Conservation (phyloP, 2,888 invertebrate genomes). For the Eilema caniola region DNA sequence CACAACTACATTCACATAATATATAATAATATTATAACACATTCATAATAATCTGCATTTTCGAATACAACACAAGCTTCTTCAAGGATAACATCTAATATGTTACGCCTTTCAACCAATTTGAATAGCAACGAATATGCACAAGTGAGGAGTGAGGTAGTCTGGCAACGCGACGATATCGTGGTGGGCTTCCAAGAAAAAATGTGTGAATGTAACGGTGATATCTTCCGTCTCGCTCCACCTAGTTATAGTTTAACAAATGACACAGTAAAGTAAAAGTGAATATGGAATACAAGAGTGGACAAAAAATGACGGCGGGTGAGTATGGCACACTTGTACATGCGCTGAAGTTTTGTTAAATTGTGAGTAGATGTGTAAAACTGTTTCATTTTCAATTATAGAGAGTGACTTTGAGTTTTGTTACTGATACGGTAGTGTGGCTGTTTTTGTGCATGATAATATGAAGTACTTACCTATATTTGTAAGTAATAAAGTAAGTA, state of each 20-base stretch:
- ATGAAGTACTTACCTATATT: background rate
- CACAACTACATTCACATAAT: too few relatives aligned
- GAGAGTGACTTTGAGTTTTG: background rate
- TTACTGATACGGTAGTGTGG: background rate
- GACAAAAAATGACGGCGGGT: background rate
- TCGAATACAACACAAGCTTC: background rate
- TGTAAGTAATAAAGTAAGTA: too few relatives aligned
- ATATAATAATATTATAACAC: background rate
- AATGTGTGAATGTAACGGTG: constrained; percentile 13
- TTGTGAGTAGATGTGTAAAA: background rate
- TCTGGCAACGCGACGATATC: constrained; percentile 6
- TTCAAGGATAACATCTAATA: constrained; percentile 13
- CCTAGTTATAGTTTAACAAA: constrained; percentile 23
- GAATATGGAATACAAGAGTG: constrained; percentile 22
- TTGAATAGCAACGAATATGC: constrained; percentile 17
- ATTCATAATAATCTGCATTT: background rate
- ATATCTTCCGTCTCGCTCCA: constrained; percentile 16
- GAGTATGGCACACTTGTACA: background rate
- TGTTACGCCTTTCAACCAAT: constrained; percentile 7
- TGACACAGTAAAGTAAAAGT: constrained; percentile 28
- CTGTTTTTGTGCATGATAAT: background rate
- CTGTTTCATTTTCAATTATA: background rate
- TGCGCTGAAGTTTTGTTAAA: background rate
- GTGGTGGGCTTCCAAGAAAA: constrained; percentile 20
- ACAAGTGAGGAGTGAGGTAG: constrained; percentile 1